A percentile compares a stretch with the other conserved stretches of the same genome.
Evolutionary conservation across 2,888 invertebrate genomes (phyloP).

Genomic region (Polyommatus iphigenia): DNA sequence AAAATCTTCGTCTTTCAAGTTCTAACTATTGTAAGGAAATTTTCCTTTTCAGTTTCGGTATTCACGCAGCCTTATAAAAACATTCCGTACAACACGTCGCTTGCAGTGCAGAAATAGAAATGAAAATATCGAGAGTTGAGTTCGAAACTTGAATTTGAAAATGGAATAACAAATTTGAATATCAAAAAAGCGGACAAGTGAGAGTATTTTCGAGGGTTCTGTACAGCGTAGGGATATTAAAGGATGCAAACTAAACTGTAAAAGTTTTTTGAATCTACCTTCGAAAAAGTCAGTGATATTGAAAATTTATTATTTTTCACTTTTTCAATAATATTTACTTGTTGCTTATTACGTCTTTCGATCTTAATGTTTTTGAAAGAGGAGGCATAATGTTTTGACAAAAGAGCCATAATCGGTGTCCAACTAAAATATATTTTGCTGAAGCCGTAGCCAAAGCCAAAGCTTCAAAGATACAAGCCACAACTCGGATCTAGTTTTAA

Average conservation of each 20-base stretch:
- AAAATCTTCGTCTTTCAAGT: neutral
- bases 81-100: neutral
- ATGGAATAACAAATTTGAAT: slow-evolving; percentile 12
- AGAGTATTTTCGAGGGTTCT: neutral
- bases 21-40: neutral
- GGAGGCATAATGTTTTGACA: no score
- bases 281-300: neutral
- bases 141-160: slow-evolving; percentile 9
- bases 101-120: slow-evolving; percentile 6
- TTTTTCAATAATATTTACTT: no score
- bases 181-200: neutral
- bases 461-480: no score
- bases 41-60: neutral
- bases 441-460: no score
- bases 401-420: no score
- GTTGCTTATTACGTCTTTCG: no score
- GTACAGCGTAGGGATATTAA: neutral
- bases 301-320: neutral
- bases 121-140: slow-evolving; percentile 3
- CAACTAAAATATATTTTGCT: no score
- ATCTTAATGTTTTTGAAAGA: no score
- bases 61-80: neutral
- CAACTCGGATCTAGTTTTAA: no score
- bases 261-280: neutral
- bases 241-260: neutral